Evolutionary conservation across 92 coral and sea anemone genomes (phyloP), one percentile per base, ranked within the genome.

Genomic region (Ricordea florida): DNA sequence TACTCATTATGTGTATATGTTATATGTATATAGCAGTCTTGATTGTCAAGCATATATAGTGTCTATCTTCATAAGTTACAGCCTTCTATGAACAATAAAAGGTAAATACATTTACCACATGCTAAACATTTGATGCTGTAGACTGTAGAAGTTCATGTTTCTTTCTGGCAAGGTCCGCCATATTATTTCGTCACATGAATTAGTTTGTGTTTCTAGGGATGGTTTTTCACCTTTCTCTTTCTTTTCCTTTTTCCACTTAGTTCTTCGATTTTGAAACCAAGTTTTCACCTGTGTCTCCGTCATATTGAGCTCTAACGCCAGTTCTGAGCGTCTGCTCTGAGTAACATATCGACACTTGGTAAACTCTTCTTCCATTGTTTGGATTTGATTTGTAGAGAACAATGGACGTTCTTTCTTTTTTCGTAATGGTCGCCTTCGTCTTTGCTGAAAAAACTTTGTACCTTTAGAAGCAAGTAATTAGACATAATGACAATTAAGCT

Each of bases 231-330:
- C 74, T 37, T 64, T 84, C 28, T 83, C 80, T 22, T 72, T 83
- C 4, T 63, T 72, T 47, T 89, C 93, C 38, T 84, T 89, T 32
- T 83, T 62, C 90, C 87, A 84, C 72, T 87, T 72, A 44, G 93
- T 89, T 20, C 93, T 76, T 27, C 93, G 77, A 58, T 89, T 89
- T 57, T 89, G 93, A 61, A 89, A 89, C 93, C 93, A 89, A 1
- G 93, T 89, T 36, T 87, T 74, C 15, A 89, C 93, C 56, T 89
- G 93, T 13, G 90, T 87, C 58, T 89, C 93, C 22, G 93, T 89
- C 11, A 89, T 68, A 46, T 74, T 74, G 24, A 89, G 63, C 44
- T 84, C 93, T 9, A 72, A 66, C 16, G 93, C 93, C 6, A 89
- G 84, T 35, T 78, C 78, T 28, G 85, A 61, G 14, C 93, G 93